These are phyloP conservation scores for Lepidocyrtoides sp. DNA, from an alignment of 2,888 invertebrate genomes.

Conservation along the genomic window DNA sequence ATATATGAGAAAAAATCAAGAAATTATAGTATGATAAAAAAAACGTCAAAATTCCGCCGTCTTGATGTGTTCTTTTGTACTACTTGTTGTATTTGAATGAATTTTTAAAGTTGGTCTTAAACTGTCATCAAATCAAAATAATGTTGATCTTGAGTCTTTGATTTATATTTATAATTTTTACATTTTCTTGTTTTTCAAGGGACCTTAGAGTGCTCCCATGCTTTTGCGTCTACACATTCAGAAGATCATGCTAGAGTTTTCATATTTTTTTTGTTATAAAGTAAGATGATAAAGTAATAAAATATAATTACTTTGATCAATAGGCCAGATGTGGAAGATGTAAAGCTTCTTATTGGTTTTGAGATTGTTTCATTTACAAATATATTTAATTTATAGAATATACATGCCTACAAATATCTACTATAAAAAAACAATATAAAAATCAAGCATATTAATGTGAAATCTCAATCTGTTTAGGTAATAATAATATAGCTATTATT, in stretches of 20 bases:
- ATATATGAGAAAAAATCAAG: constrained; percentile 57
- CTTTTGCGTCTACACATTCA: constrained; percentile 23
- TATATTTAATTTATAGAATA: too few relatives aligned
- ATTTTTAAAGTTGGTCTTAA: constrained; percentile 64
- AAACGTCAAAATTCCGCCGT: constrained; percentile 73
- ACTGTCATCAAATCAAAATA: constrained; percentile 24
- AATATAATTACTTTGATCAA: constrained; percentile 11
- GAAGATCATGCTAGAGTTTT: constrained; percentile 29
- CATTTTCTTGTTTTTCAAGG: background rate
- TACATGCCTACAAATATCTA: too few relatives aligned
- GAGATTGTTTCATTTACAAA: constrained; percentile 1
- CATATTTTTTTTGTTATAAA: constrained; percentile 8
- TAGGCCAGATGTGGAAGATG: background rate
- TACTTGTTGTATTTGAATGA: constrained; percentile 73
- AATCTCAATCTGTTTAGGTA: constrained; percentile 44
- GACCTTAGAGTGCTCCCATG: background rate
- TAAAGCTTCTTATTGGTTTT: background rate
- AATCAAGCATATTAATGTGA: constrained; percentile 36
- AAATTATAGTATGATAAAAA: constrained; percentile 56
- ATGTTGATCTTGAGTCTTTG: constrained; percentile 8
- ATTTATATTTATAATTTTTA: constrained; percentile 39
- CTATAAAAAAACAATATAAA: background rate
- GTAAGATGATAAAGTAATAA: constrained; percentile 28
- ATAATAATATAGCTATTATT: constrained; percentile 7
- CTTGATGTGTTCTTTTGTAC: constrained; percentile 76